Conservation (phyloP, 2,888 invertebrate genomes). For the Deladenus siricidicola region DNA sequence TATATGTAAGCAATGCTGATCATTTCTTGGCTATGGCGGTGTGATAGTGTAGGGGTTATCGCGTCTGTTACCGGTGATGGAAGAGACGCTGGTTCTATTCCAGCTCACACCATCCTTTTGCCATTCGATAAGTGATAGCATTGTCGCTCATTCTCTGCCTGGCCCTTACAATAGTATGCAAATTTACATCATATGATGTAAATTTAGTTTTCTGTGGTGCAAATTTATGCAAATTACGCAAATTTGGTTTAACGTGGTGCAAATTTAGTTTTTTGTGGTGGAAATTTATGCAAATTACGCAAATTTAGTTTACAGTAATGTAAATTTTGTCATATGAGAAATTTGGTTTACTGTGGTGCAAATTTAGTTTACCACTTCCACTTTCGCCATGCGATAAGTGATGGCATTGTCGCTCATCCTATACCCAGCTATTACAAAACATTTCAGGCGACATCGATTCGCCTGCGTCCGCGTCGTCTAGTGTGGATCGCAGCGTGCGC, state of each 20-base stretch:
- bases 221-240: too few relatives aligned
- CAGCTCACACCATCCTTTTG: neutral
- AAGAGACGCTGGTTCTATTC: too few relatives aligned
- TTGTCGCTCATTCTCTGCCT: too few relatives aligned
- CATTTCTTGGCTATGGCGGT: too few relatives aligned
- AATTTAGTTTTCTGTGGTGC: too few relatives aligned
- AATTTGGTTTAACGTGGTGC: neutral
- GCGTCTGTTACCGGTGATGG: too few relatives aligned
- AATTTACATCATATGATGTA: too few relatives aligned
- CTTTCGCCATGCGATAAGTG: neutral
- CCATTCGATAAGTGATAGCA: neutral
- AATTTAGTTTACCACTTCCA: neutral
- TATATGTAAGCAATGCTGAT: too few relatives aligned
- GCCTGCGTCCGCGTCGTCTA: neutral
- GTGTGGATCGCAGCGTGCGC: constrained; percentile 18
- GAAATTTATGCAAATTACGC: neutral
- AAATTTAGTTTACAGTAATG: neutral
- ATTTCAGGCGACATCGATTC: neutral
- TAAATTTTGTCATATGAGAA: neutral
- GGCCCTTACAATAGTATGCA: too few relatives aligned
- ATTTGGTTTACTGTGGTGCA: neutral
- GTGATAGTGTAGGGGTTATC: too few relatives aligned
- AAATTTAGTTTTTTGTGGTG: neutral
- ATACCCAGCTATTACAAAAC: too few relatives aligned
- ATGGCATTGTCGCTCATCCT: too few relatives aligned